Base-by-base conservation (phyloP, 2,888 invertebrate species). In the Philereme vetulata region DNA sequence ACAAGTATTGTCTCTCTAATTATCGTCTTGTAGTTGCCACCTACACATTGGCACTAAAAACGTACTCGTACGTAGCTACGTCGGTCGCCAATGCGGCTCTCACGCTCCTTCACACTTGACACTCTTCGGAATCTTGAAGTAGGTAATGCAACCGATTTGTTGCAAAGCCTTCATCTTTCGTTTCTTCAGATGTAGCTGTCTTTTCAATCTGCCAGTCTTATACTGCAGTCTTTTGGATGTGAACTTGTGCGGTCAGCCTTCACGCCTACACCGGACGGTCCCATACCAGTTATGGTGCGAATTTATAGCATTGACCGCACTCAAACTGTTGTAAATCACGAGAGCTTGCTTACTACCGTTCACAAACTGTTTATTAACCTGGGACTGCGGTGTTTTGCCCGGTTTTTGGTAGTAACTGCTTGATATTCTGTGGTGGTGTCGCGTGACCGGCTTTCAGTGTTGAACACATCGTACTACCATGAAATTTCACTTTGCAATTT, bases 31-130 rank as follows among this genome's bases (percentile, higher is more conserved):
- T 56, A 57, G 54, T 71, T 68, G 64, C 59, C 70, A 62, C 74
- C 74, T n/a, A n/a, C 66, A 73, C 47, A 35, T 51, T 7, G 7
- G 49, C 10, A 56, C 32, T 55, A 52, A 45, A 8, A 1, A 7
- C 7, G n/a, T n/a, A n/a, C n/a, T n/a, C n/a, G n/a, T n/a, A n/a
- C n/a, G 51, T 47, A 45, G 36, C 33, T 49, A 36, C 51, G 47
- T 50, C 21, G 40, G 46, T 70, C 66, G 70, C 73, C 64, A 64
- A 68, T 72, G 70, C 65, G 57, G 46, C 66, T 74, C 77, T 75
- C 74, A 76, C 75, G 76, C 70, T 71, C 64, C 60, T 69, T 60
- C 72, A 66, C 70, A 78, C 79, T 82, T 80, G 78, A 78, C 82
- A 77, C 70, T 76, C 69, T 75, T 78, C 62, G 62, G 62, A 59